These are phyloP conservation scores for Antrozous pallidus DNA, from an alignment of 2,797 vertebrate species.

Conservation along the genomic window DNA sequence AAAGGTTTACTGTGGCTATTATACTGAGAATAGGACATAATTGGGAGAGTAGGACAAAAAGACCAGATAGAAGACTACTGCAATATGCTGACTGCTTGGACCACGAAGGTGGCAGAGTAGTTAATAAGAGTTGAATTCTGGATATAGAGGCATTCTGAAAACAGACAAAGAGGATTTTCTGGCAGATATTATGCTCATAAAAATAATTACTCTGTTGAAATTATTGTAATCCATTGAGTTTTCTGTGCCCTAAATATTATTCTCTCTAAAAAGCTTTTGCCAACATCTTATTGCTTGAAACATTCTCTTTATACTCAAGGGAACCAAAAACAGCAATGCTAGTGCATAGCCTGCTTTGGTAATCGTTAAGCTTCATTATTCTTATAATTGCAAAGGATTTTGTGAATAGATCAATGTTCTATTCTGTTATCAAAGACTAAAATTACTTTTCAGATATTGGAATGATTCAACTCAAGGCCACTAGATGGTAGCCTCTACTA, in stretches of 20 bases:
- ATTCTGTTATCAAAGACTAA: not conserved
- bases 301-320: not conserved
- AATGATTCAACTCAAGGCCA: slow-evolving; percentile 47
- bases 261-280: not conserved
- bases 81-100: not conserved
- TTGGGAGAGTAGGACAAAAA: not conserved
- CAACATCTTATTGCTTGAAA: not conserved
- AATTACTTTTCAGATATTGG: not conserved
- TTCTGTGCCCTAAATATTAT: not conserved
- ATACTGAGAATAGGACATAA: not conserved
- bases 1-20: not conserved
- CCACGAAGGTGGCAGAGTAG: not conserved
- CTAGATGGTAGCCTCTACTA: slow-evolving; percentile 64
- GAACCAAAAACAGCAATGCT: not conserved
- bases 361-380: not conserved
- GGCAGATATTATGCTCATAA: not conserved
- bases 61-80: too few species aligned
- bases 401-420: not conserved
- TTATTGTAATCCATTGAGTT: not conserved
- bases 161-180: not conserved
- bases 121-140: not conserved
- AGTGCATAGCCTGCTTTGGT: not conserved
- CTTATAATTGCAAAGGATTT: not conserved
- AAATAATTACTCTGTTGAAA: not conserved
- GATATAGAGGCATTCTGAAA: not conserved